Conservation (phyloP, 2,113 vertebrate species). For the Plotosus lineatus region DNA sequence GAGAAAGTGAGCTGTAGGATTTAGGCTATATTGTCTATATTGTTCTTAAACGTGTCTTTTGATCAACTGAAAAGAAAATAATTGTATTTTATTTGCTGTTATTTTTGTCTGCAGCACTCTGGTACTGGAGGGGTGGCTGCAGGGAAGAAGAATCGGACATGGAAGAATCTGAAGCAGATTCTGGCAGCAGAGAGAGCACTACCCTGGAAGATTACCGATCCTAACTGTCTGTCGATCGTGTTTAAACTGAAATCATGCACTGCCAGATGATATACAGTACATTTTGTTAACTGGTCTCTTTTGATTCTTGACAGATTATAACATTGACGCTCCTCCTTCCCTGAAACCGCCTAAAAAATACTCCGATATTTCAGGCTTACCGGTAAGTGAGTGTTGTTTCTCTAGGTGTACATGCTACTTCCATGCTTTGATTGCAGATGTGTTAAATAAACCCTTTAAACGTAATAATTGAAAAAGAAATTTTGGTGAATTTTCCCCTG, state of each 20-base stretch:
- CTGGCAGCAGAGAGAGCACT: conserved; percentile 90
- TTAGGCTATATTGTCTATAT: no score
- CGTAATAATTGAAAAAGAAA: not conserved
- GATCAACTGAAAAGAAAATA: not conserved
- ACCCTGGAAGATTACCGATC: conserved; percentile 91
- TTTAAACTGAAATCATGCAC: not conserved
- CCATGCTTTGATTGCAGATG: not conserved
- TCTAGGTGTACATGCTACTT: not conserved
- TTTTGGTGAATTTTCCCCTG: no score
- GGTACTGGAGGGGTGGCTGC: conserved; percentile 93
- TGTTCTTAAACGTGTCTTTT: not conserved
- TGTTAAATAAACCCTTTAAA: not conserved
- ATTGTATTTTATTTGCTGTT: not conserved
- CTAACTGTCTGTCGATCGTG: conserved; percentile 83
- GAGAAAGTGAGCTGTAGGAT: no score
- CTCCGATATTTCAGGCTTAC: conserved; percentile 95
- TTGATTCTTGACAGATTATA: conserved; percentile 80
- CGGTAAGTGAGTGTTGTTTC: conserved; percentile 73
- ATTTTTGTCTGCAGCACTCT: conserved; percentile 79
- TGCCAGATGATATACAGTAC: not conserved
- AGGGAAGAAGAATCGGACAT: conserved; percentile 97
- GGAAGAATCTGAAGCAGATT: conserved; percentile 99
- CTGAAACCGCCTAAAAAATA: conserved; percentile 96
- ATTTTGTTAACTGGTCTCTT: not conserved
- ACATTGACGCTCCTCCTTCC: conserved; percentile 91